Evolutionary conservation across 2,797 vertebrate species (phyloP).

Genomic region (Acanthornis magna): DNA sequence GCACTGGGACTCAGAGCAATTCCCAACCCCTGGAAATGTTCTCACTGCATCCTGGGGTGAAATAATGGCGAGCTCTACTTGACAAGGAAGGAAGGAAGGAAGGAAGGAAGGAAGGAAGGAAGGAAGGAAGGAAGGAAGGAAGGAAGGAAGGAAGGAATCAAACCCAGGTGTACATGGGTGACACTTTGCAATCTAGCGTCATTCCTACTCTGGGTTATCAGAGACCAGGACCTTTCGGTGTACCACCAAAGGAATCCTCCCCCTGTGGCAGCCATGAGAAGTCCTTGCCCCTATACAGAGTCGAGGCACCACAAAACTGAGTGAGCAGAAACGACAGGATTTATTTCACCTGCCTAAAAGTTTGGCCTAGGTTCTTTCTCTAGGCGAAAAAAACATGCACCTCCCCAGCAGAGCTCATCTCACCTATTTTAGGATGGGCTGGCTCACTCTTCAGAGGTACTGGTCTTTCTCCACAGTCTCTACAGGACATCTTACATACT

Average conservation of each 20-base stretch:
- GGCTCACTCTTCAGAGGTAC: background rate
- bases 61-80: background rate
- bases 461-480: background rate
- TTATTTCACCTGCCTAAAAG: background rate
- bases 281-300: background rate
- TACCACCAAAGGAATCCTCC: background rate
- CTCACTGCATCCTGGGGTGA: background rate
- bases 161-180: background rate
- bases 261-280: background rate
- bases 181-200: background rate
- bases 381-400: background rate
- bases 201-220: background rate
- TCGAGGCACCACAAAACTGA: background rate
- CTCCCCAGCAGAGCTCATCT: background rate
- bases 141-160: no score
- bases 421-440: background rate
- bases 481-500: background rate
- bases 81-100: no score
- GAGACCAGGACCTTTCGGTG: background rate
- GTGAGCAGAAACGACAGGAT: background rate
- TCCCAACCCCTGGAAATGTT: background rate
- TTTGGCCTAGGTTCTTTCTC: background rate
- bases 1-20: background rate
- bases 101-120: background rate
- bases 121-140: background rate